Evolutionary conservation across 2,113 vertebrate genomes (phyloP).

Genomic region (Podarcis raffonei): DNA sequence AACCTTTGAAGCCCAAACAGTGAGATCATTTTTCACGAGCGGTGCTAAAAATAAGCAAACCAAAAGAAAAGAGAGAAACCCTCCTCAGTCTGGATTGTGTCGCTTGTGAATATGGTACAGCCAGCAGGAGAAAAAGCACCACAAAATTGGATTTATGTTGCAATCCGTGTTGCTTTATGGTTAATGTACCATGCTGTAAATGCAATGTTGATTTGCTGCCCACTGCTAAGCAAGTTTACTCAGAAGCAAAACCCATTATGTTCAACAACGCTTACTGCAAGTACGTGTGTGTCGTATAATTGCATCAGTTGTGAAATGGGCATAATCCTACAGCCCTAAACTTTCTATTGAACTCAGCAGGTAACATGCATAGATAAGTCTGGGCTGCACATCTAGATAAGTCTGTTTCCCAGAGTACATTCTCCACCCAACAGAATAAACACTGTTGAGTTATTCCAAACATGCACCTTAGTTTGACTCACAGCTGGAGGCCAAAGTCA

Average conservation of each 20-base stretch:
- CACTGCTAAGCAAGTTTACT: background rate
- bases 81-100: background rate
- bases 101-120: background rate
- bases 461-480: constrained; percentile 1
- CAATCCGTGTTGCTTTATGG: background rate
- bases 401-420: background rate
- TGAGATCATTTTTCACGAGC: background rate
- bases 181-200: background rate
- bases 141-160: background rate
- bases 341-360: background rate
- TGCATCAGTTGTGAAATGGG: background rate
- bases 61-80: background rate
- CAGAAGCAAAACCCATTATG: background rate
- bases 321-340: background rate
- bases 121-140: background rate
- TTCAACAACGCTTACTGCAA: background rate
- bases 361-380: background rate
- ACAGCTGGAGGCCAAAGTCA: constrained; percentile 30
- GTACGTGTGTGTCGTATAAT: background rate
- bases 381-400: background rate
- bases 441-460: constrained; percentile 30
- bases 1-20: background rate
- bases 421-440: background rate
- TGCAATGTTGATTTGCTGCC: too few relatives aligned
- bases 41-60: background rate